Evolutionary conservation across 2,113 vertebrate genomes (phyloP), one percentile per base, ranked within the genome.

Genomic region (Sakesphorus luctuosus): DNA sequence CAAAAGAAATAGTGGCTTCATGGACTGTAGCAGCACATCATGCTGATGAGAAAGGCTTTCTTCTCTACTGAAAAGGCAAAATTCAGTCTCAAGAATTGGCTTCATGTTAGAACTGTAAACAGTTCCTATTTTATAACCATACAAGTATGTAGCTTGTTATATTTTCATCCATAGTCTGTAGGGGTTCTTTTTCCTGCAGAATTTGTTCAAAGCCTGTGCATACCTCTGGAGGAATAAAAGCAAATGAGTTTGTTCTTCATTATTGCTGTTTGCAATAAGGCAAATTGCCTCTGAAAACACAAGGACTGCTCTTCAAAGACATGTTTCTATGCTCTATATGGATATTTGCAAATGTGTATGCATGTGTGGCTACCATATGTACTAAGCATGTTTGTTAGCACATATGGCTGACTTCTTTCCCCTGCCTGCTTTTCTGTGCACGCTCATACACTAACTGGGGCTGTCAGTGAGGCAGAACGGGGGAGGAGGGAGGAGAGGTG

Each of bases 91-190:
- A 0, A 87, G 90, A 93, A 77, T 62, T 95, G 95, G 93, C 95
- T 96, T 88, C 88, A 46, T 74, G 62, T 75, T 95, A 90, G 81
- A 84, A 93, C 69, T 92, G 89, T 94, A 97, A 96, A 96, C 95
- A 95, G 91, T 94, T 96, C 69, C 89, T 95, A 94, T 95, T 97
- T 96, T 95, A 97, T 94, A 96, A 92, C 86, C 91, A 63, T 95
- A 81, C 89, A 95, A 97, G 94, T 93, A 95, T 96, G 96, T 74
- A 58, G 73, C 80, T 93, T 87, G 89, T 95, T 96, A 87, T 75
- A 93, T 87, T 96, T 94, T 85, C 94, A 93, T 96, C 92, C 95
- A 83, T 69, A 94, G 63, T 85, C 91, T 77, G 87, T 78, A 93
- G 89, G 93, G 90, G 89, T 92, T 96, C 86, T 50, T 87, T 92